Conservation (phyloP, 2,888 invertebrate genomes). For the Rhopalosiphum nymphaeae region DNA sequence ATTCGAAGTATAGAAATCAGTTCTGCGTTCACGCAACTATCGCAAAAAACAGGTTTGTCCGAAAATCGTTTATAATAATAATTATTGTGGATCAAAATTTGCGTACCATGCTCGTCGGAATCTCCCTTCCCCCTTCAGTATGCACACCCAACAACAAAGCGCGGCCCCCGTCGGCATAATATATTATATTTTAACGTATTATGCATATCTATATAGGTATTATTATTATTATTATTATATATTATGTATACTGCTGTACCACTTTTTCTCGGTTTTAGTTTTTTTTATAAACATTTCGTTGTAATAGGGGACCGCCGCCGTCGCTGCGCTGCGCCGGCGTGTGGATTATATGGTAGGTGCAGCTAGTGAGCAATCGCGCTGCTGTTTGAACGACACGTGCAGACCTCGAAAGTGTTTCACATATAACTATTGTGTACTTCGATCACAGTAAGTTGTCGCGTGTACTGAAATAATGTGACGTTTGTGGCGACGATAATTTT, state of each 20-base stretch:
- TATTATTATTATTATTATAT: conserved; percentile 4
- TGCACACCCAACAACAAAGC: neutral
- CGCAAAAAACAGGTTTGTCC: conserved; percentile 70
- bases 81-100: conserved; percentile 31
- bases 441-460: neutral
- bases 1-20: conserved; percentile 72
- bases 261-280: conserved; percentile 17
- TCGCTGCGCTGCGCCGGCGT: neutral
- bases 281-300: conserved; percentile 28
- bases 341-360: neutral
- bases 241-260: neutral
- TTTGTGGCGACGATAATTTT: neutral
- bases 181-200: conserved; percentile 14
- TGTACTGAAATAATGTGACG: neutral
- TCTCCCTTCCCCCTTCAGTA: neutral
- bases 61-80: conserved; percentile 51
- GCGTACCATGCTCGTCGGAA: neutral
- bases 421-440: neutral
- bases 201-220: neutral
- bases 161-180: neutral
- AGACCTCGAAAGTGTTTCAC: neutral
- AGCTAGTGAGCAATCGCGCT: conserved; percentile 2
- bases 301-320: neutral
- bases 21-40: conserved; percentile 71
- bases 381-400: neutral